Conservation (phyloP, 2,888 invertebrate species). For the Venustoraphidia nigricollis region DNA sequence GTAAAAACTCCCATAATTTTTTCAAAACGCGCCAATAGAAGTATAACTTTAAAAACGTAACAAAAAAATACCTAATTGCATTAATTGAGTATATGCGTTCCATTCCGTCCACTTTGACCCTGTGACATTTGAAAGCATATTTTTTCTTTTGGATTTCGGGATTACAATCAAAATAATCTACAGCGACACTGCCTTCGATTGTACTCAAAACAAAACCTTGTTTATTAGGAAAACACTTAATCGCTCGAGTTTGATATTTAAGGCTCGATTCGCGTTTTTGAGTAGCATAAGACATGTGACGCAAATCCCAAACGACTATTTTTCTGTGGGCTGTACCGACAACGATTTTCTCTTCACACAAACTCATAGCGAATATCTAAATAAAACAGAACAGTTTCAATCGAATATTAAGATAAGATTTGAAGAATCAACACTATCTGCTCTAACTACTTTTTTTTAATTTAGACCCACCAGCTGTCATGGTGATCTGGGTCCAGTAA, state of each 20-base stretch:
- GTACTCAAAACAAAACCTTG: constrained; percentile 95
- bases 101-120: constrained; percentile 84
- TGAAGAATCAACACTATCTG: too few relatives aligned
- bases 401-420: too few relatives aligned
- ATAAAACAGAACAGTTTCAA: background rate
- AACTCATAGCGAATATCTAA: constrained; percentile 84
- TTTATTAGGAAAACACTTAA: constrained; percentile 71
- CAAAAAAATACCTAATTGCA: constrained; percentile 51
- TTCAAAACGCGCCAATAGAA: too few relatives aligned
- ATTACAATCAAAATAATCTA: constrained; percentile 92
- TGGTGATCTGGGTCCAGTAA: too few relatives aligned
- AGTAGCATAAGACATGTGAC: constrained; percentile 87
- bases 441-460: too few relatives aligned
- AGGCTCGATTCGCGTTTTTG: constrained; percentile 91
- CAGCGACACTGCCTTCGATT: constrained; percentile 94
- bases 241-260: constrained; percentile 93
- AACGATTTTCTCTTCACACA: constrained; percentile 88
- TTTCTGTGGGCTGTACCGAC: constrained; percentile 92
- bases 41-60: background rate
- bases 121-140: constrained; percentile 96
- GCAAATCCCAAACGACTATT: constrained; percentile 92
- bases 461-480: too few relatives aligned
- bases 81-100: constrained; percentile 97
- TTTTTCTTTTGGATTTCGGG: constrained; percentile 96
- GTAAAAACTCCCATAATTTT: background rate